Conservation (phyloP, 2,113 vertebrate genomes). For the Echinops telfairi region DNA sequence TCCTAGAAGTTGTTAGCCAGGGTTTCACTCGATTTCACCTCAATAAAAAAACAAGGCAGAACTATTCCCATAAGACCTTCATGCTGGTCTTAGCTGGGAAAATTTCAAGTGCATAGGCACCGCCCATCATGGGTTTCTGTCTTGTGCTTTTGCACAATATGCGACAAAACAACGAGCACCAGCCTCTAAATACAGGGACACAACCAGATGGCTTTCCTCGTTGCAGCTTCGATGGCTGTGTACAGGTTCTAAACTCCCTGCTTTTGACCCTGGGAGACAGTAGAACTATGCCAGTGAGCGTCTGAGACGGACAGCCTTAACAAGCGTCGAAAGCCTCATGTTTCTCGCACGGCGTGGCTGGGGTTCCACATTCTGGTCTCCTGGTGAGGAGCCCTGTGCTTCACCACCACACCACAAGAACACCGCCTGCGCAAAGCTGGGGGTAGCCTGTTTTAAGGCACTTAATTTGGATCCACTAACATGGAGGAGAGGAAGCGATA, state of each 20-base stretch:
- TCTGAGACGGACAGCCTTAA: too few species aligned
- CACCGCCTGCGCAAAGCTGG: too few species aligned
- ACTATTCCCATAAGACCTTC: slow-evolving; percentile 12
- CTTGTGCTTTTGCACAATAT: neutral
- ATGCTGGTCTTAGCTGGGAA: neutral
- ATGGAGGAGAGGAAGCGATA: slow-evolving; percentile 79
- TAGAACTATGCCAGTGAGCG: too few species aligned
- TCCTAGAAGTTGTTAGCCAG: neutral
- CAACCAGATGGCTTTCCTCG: slow-evolving; percentile 69
- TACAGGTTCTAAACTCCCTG: slow-evolving; percentile 70
- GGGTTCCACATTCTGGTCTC: too few species aligned
- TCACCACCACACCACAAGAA: too few species aligned
- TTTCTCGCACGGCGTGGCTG: too few species aligned
- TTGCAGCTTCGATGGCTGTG: slow-evolving; percentile 81
- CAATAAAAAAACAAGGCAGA: slow-evolving; percentile 49
- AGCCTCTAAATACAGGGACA: slow-evolving; percentile 76
- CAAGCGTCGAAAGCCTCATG: too few species aligned
- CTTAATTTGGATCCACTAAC: slow-evolving; percentile 74
- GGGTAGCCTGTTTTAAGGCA: too few species aligned
- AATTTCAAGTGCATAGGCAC: rapidly evolving
- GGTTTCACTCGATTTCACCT: slow-evolving; percentile 60
- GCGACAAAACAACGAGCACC: slow-evolving; percentile 71
- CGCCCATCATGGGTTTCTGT: slow-evolving; percentile 42
- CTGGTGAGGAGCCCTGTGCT: too few species aligned
- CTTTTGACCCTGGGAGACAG: too few species aligned